Percentiles rank a stretch among this genome's conserved stretches.
Evolutionary conservation across 2,888 invertebrate species (phyloP).

Genomic region (Oscheius onirici): DNA sequence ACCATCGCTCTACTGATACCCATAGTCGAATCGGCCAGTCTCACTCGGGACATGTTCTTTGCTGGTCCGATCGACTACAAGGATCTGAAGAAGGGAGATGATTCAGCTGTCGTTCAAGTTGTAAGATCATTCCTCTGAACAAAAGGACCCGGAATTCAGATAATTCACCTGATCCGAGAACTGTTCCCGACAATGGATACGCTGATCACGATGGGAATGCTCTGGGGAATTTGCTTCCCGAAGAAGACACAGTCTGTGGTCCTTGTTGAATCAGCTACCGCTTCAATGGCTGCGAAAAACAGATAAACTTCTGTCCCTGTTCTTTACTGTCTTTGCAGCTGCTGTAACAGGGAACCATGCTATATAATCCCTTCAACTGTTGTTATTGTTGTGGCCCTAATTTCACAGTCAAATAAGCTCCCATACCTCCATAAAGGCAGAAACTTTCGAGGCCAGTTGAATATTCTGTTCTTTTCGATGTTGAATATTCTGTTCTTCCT

Average conservation of each 20-base stretch:
- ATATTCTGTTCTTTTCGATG: too few relatives aligned
- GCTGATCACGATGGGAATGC: slow-evolving; percentile 4
- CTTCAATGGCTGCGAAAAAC: neutral
- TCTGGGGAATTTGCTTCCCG: neutral
- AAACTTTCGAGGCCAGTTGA: too few relatives aligned
- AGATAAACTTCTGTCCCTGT: too few relatives aligned
- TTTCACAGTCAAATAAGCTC: too few relatives aligned
- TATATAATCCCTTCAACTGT: too few relatives aligned
- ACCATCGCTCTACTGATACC: slow-evolving; percentile 2
- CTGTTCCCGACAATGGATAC: neutral
- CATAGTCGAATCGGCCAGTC: neutral
- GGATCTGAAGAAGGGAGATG: neutral
- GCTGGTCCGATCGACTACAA: neutral
- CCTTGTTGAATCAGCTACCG: neutral
- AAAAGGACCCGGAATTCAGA: neutral
- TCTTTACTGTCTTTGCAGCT: too few relatives aligned
- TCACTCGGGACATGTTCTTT: neutral
- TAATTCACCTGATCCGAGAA: neutral
- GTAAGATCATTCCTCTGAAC: neutral
- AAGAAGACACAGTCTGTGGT: neutral
- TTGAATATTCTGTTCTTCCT: too few relatives aligned
- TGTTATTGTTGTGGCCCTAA: too few relatives aligned
- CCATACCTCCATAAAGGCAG: too few relatives aligned
- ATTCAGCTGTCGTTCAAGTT: neutral
- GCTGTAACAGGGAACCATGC: too few relatives aligned